A percentile compares a stretch with the other conserved stretches of the same genome.
phyloP scores from a whole-genome alignment of 2,888 invertebrate species.

The Xanthorhoe designata region DNA sequence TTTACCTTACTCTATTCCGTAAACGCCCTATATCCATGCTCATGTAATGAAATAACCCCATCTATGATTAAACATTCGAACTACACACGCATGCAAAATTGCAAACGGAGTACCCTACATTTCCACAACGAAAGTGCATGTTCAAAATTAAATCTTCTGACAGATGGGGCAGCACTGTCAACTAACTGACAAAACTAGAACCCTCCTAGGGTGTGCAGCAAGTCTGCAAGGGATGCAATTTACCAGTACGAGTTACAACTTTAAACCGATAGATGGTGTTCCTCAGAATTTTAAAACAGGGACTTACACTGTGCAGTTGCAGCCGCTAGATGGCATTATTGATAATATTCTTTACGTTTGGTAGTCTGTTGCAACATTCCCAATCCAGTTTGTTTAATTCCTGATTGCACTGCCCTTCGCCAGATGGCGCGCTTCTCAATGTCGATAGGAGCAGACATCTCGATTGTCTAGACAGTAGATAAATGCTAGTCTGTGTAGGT shows the following conservation, averaged over 20 bases:
- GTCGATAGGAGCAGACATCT: neutral
- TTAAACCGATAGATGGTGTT: neutral
- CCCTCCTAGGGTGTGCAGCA: neutral
- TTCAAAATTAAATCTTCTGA: neutral
- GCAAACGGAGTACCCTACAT: neutral
- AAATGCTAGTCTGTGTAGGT: neutral
- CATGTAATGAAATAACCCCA: neutral
- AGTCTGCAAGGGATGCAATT: neutral
- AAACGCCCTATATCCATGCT: no score
- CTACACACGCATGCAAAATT: neutral
- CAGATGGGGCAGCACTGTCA: neutral
- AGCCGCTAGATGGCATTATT: neutral
- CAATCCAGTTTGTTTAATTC: neutral
- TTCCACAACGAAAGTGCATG: neutral
- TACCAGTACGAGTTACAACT: no score
- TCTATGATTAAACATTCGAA: neutral
- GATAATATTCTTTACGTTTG: neutral
- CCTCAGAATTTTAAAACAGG: neutral
- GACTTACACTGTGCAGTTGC: neutral
- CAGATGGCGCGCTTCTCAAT: constrained; percentile 16
- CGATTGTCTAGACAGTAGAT: neutral
- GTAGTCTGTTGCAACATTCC: neutral
- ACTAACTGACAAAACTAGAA: neutral
- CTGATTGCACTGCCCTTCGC: constrained; percentile 4
- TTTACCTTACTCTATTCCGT: no score